These are phyloP conservation scores for Andrena bicolor DNA, from an alignment of 2,888 invertebrate genomes.

Conservation along the genomic window DNA sequence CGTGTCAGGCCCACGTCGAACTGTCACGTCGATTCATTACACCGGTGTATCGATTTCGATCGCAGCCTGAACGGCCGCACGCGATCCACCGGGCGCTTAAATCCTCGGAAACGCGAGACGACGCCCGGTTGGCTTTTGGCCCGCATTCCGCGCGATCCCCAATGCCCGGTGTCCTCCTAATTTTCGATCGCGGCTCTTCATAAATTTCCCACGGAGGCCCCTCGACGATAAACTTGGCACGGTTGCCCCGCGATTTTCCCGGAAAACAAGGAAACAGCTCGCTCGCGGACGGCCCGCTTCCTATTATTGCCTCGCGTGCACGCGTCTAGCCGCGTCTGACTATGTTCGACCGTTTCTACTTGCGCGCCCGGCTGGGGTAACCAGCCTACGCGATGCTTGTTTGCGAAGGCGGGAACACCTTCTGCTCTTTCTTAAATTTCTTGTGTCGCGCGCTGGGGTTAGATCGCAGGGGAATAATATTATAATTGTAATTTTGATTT, in stretches of 20 bases:
- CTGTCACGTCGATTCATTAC: not conserved
- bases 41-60: not conserved
- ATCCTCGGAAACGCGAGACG: slow-evolving; percentile 24
- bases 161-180: slow-evolving; percentile 57
- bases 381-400: no score
- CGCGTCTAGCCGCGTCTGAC: slow-evolving; percentile 32
- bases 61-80: not conserved
- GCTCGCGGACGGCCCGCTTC: not conserved
- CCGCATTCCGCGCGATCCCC: slow-evolving; percentile 57
- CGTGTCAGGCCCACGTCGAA: not conserved
- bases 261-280: slow-evolving; percentile 62
- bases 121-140: slow-evolving; percentile 54
- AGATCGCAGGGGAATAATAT: no score
- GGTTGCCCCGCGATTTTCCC: slow-evolving; percentile 47
- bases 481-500: no score
- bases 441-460: no score
- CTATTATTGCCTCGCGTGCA: slow-evolving; percentile 11
- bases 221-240: slow-evolving; percentile 60
- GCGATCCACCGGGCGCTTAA: slow-evolving; percentile 15
- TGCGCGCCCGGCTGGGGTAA: not conserved
- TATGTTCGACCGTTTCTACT: slow-evolving; percentile 44
- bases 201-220: slow-evolving; percentile 57
- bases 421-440: no score
- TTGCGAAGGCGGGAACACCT: no score
- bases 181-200: slow-evolving; percentile 53